A percentile compares a stretch with the other conserved stretches of the same genome.
These are phyloP conservation scores for Tanytarsus gracilentus DNA, from an alignment of 2,888 invertebrate species.

Conservation along the genomic window DNA sequence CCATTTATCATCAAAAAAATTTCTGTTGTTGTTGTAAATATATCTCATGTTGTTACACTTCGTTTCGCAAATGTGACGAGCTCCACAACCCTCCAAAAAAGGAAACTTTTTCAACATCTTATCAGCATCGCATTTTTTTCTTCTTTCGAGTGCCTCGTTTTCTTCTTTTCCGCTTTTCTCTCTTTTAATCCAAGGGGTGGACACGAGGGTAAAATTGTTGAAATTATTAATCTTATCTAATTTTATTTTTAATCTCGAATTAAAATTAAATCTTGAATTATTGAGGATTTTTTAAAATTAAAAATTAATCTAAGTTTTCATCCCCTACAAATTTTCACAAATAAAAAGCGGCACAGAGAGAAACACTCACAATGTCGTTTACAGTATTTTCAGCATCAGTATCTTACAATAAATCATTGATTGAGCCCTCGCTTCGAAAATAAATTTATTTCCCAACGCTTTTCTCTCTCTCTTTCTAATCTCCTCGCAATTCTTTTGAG, in stretches of 20 bases:
- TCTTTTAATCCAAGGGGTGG: background rate
- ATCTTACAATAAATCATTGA: slow-evolving; percentile 19
- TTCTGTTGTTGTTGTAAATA: background rate
- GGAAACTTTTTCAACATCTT: too few species aligned
- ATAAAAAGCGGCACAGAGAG: too few species aligned
- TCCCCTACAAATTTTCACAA: too few species aligned
- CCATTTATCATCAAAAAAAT: slow-evolving; percentile 6
- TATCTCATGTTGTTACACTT: slow-evolving; percentile 10
- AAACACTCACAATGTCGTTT: slow-evolving; percentile 27
- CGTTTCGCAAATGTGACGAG: slow-evolving; percentile 10
- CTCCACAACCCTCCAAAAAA: too few species aligned
- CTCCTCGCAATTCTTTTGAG: slow-evolving; percentile 20
- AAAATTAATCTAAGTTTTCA: too few species aligned
- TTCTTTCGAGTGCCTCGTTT: slow-evolving; percentile 2
- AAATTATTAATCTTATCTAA: too few species aligned
- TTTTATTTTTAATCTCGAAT: too few species aligned
- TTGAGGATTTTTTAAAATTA: too few species aligned
- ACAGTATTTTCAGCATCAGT: slow-evolving; percentile 16
- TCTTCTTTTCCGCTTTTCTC: background rate
- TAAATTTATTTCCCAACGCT: slow-evolving; percentile 15
- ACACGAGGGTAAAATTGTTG: too few species aligned
- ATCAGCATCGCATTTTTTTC: background rate
- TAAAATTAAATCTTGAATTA: too few species aligned
- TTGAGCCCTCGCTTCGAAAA: slow-evolving; percentile 18
- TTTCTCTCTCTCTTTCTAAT: slow-evolving; percentile 10